Evolutionary conservation across 2,113 vertebrate genomes (phyloP), one percentile per base, ranked within the genome.

Genomic region (Anhinga anhinga): DNA sequence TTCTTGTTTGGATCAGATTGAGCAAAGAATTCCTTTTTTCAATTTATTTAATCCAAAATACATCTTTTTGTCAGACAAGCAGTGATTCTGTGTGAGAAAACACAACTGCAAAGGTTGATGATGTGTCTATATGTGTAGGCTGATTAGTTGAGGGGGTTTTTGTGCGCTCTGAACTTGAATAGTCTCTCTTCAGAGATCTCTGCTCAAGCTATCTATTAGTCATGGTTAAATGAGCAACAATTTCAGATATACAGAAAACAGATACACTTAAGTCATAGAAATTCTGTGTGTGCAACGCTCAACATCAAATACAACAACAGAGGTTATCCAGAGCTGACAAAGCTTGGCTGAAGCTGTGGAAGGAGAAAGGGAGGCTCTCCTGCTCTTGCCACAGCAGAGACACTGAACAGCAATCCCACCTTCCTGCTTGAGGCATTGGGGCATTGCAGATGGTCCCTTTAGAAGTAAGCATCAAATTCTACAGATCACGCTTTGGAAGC

Each of bases 131-230:
- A 21, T 7, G 14, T 34, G 30, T 34, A 77, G 49, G 36, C n/a
- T 94, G 91, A 88, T 93, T 86, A 82, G 59, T 90, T 63, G 47
- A 70, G 58, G 4, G 58, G 4, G 2, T 40, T 78, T 91, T 40
- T 52, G 18, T 53, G 53, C 22, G 49, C 59, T 92, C 56, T 63
- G 25, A 59, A 47, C 63, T 84, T 19, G 11, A 74, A 81, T 13
- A 90, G 38, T n/a, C 21, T 63, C 90, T 90, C 88, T 94, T 72
- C 63, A 56, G 90, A 94, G 70, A 82, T 45, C 62, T 82, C 72
- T 74, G 93, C 36, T 83, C 58, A 58, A 86, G 63, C 63, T 73
- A 55, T n/a, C 56, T 72, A 86, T 95, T 90, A 93, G 95, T 95
- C 82, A 97, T 5, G 29, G 82, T 58, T 80, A 92, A 95, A 67